Evolutionary conservation across 2,888 invertebrate genomes (phyloP).

Genomic region (Pegoplata infirma): DNA sequence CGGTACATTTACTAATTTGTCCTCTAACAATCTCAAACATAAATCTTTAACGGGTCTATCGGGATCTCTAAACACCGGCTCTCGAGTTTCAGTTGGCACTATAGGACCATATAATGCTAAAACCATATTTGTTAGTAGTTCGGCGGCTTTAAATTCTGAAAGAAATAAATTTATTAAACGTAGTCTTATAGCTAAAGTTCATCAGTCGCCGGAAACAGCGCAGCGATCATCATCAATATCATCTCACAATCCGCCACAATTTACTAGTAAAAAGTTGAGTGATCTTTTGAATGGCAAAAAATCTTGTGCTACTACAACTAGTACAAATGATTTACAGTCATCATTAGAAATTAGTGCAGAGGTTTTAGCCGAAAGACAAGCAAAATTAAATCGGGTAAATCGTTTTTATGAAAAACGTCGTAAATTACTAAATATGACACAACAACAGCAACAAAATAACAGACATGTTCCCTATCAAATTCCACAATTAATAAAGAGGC

Average conservation of each 20-base stretch:
- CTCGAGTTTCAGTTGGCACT: slow-evolving; percentile 49
- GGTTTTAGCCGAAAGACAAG: slow-evolving; percentile 54
- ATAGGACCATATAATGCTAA: slow-evolving; percentile 64
- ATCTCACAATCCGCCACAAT: slow-evolving; percentile 42
- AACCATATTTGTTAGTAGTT: slow-evolving; percentile 70
- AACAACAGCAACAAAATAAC: slow-evolving; percentile 49
- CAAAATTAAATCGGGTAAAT: slow-evolving; percentile 66
- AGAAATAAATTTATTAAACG: slow-evolving; percentile 70
- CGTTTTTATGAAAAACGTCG: slow-evolving; percentile 72
- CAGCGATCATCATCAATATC: slow-evolving; percentile 13
- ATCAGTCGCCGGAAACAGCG: slow-evolving; percentile 30
- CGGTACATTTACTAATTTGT: slow-evolving; percentile 43
- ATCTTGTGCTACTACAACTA: not conserved
- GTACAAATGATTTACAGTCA: not conserved
- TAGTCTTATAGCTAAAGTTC: slow-evolving; percentile 63
- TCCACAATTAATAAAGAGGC: slow-evolving; percentile 37
- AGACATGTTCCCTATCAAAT: slow-evolving; percentile 43
- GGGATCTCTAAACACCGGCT: not conserved
- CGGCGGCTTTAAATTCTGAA: slow-evolving; percentile 65
- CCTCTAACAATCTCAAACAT: slow-evolving; percentile 43
- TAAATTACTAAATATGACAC: slow-evolving; percentile 65
- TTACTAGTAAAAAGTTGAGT: slow-evolving; percentile 70
- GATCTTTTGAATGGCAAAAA: slow-evolving; percentile 69
- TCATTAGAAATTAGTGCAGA: slow-evolving; percentile 33
- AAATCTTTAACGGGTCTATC: slow-evolving; percentile 25